Conservation (phyloP, 2,113 vertebrate genomes). For the Chlamydotis undulata region DNA sequence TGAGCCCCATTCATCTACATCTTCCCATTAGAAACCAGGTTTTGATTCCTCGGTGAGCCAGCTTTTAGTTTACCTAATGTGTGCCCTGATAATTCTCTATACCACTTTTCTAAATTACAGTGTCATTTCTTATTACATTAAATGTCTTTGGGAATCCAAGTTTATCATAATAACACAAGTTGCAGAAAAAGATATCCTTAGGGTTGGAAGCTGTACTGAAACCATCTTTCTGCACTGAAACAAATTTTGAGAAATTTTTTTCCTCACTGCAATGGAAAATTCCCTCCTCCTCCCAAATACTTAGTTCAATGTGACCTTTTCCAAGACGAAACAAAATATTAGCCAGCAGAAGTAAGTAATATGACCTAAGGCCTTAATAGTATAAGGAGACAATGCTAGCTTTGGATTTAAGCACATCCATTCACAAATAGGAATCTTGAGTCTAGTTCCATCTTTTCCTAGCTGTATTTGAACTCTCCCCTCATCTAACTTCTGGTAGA, state of each 20-base stretch:
- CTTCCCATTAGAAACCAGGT: background rate
- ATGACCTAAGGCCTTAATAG: background rate
- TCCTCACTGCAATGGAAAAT: background rate
- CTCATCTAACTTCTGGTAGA: background rate
- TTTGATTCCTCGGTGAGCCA: background rate
- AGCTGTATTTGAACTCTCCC: background rate
- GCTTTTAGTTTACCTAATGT: conserved; percentile 18
- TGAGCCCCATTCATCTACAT: conserved; percentile 31
- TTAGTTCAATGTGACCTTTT: background rate
- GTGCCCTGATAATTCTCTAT: background rate
- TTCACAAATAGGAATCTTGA: background rate
- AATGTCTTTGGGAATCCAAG: conserved; percentile 8
- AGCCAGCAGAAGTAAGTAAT: background rate
- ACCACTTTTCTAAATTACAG: background rate
- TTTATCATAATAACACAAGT: background rate
- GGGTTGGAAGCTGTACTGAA: background rate
- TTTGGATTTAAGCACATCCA: background rate
- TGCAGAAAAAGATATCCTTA: background rate
- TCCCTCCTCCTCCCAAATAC: background rate
- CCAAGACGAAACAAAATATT: background rate
- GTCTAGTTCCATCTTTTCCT: background rate
- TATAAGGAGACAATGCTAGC: background rate
- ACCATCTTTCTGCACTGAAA: background rate
- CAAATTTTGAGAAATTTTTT: background rate
- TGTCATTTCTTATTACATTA: conserved; percentile 10